Evolutionary conservation across 2,113 vertebrate species (phyloP).

Genomic region (Tachuris rubrigastra): DNA sequence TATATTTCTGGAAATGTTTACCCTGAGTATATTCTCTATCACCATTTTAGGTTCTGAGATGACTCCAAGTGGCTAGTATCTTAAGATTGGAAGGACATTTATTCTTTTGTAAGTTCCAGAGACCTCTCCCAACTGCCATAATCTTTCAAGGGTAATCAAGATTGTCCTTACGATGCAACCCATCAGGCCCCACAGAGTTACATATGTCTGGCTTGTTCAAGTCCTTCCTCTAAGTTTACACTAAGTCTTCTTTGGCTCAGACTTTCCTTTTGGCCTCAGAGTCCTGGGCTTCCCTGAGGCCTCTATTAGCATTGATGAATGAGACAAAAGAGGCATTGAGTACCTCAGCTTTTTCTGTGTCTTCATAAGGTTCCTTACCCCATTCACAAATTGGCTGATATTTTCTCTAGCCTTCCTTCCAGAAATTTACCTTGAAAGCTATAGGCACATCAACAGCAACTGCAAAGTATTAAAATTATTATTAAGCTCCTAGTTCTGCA

Average conservation of each 20-base stretch:
- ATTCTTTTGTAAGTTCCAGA: not conserved
- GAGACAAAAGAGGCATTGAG: not conserved
- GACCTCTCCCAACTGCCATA: accelerated
- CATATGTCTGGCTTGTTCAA: accelerated
- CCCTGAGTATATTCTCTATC: not conserved
- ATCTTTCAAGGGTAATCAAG: not conserved
- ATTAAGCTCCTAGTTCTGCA: not conserved
- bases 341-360: not conserved
- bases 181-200: not conserved
- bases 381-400: not conserved
- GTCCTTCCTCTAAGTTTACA: not conserved
- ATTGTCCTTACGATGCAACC: not conserved
- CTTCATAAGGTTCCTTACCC: not conserved
- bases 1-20: not conserved
- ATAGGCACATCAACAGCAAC: not conserved
- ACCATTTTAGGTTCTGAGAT: not conserved
- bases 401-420: not conserved
- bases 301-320: not conserved
- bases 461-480: not conserved
- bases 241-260: not conserved
- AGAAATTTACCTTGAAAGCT: not conserved
- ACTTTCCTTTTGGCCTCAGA: not conserved
- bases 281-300: not conserved
- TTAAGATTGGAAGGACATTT: not conserved
- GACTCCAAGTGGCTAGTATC: not conserved